These are phyloP conservation scores for Apogon hyalosoma DNA, from an alignment of 2,797 vertebrate genomes.

Conservation along the genomic window DNA sequence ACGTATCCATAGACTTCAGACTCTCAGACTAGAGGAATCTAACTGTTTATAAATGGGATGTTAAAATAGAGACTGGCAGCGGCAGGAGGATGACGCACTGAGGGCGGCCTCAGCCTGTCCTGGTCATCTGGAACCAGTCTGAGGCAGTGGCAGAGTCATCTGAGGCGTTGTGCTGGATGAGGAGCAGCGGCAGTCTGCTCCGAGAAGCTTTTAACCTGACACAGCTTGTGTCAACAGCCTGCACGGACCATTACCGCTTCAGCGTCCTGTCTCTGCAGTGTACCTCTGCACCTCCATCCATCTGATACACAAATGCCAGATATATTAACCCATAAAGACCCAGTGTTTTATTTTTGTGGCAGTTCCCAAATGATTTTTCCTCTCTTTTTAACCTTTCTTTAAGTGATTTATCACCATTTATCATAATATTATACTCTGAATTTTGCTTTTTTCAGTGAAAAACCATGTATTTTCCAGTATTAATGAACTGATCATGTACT, in stretches of 20 bases:
- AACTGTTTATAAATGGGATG: neutral
- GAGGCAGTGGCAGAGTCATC: slow-evolving; percentile 39
- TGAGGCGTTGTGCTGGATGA: slow-evolving; percentile 12
- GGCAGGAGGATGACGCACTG: slow-evolving; percentile 21
- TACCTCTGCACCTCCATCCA: slow-evolving; percentile 10
- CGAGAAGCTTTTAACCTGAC: slow-evolving; percentile 30
- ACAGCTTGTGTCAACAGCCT: slow-evolving; percentile 64
- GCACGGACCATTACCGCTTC: slow-evolving; percentile 20
- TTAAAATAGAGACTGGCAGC: neutral
- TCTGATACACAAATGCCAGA: slow-evolving; percentile 1
- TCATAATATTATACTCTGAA: no score
- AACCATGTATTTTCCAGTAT: no score
- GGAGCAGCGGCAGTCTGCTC: neutral
- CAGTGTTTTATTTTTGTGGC: no score
- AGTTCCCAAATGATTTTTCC: no score
- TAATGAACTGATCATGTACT: no score
- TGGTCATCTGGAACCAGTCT: slow-evolving; percentile 50
- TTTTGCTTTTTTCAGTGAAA: no score
- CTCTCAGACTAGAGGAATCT: neutral
- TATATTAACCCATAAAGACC: no score
- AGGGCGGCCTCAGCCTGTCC: slow-evolving; percentile 40
- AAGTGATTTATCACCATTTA: no score
- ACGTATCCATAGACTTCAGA: slow-evolving; percentile 5
- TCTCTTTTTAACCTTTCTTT: no score
- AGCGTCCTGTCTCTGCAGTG: slow-evolving; percentile 25